Evolutionary conservation across 2,797 vertebrate species (phyloP).

Genomic region (Chelmon rostratus): DNA sequence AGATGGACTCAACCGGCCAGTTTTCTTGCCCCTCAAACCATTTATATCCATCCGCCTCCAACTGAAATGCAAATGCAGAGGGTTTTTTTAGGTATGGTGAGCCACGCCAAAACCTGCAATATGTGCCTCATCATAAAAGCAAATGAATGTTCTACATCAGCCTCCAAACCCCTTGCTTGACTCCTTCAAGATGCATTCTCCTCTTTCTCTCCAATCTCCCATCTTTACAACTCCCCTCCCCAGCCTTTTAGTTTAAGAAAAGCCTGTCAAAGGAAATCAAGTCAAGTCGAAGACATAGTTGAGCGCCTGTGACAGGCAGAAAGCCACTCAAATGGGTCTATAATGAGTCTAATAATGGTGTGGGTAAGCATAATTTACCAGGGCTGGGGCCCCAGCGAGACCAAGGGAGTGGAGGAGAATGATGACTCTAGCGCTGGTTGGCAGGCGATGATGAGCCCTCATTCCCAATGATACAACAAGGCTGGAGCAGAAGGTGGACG

Average conservation of each 20-base stretch:
- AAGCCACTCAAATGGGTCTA: conserved; percentile 83
- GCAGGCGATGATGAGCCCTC: conserved; percentile 77
- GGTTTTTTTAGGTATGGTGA: conserved; percentile 41
- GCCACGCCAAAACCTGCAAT: conserved; percentile 68
- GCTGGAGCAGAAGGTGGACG: conserved; percentile 79
- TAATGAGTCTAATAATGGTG: conserved; percentile 86
- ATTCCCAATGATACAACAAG: conserved; percentile 75
- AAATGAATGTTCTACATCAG: conserved; percentile 79
- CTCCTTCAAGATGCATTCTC: conserved; percentile 70
- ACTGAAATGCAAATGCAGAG: conserved; percentile 53
- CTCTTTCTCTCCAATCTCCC: conserved; percentile 59
- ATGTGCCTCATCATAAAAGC: conserved; percentile 75
- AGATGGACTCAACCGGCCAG: conserved; percentile 74
- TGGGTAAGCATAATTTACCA: conserved; percentile 84
- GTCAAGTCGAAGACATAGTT: conserved; percentile 83
- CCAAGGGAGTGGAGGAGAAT: conserved; percentile 60
- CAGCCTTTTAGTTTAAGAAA: conserved; percentile 83
- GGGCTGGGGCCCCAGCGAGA: conserved; percentile 68
- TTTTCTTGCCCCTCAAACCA: conserved; percentile 61
- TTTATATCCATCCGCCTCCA: conserved; percentile 55
- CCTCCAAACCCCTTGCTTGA: conserved; percentile 54
- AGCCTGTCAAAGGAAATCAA: conserved; percentile 86
- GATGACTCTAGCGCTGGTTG: conserved; percentile 74
- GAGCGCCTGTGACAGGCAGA: conserved; percentile 84
- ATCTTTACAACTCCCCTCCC: conserved; percentile 62